A percentile compares a stretch with the other conserved stretches of the same genome.
These are phyloP conservation scores for Eupithecia vulgata DNA, from an alignment of 2,888 invertebrate genomes.

Conservation along the genomic window DNA sequence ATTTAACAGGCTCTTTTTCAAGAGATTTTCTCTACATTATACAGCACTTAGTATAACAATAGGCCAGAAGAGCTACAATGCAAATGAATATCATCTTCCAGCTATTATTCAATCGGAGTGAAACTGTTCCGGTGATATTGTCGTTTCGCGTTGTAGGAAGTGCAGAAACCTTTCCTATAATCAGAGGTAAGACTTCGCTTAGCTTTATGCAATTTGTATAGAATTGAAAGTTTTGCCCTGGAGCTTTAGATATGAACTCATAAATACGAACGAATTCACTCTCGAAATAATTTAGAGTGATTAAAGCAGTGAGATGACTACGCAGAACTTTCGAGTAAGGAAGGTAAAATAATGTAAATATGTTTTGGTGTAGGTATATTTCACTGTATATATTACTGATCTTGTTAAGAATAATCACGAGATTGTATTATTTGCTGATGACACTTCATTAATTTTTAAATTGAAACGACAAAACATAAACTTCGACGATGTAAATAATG, in stretches of 20 bases:
- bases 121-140: constrained; percentile 46
- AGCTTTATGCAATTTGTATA: neutral
- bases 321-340: neutral
- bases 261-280: no score
- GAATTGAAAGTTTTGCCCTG: constrained; percentile 3
- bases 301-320: neutral
- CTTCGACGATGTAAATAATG: no score
- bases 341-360: neutral
- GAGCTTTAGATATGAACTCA: neutral
- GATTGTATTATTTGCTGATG: no score
- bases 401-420: no score
- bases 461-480: no score
- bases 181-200: neutral
- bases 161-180: constrained; percentile 19
- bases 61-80: constrained; percentile 20
- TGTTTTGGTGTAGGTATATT: no score
- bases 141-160: constrained; percentile 29
- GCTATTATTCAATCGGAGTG: constrained; percentile 48
- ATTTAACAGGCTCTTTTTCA: neutral
- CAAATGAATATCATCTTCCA: constrained; percentile 38
- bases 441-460: no score
- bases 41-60: constrained; percentile 27
- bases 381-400: no score
- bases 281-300: neutral
- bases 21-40: constrained; percentile 15